Base-by-base conservation (phyloP, 2,113 vertebrate genomes). In the Cinclus mexicanus region DNA sequence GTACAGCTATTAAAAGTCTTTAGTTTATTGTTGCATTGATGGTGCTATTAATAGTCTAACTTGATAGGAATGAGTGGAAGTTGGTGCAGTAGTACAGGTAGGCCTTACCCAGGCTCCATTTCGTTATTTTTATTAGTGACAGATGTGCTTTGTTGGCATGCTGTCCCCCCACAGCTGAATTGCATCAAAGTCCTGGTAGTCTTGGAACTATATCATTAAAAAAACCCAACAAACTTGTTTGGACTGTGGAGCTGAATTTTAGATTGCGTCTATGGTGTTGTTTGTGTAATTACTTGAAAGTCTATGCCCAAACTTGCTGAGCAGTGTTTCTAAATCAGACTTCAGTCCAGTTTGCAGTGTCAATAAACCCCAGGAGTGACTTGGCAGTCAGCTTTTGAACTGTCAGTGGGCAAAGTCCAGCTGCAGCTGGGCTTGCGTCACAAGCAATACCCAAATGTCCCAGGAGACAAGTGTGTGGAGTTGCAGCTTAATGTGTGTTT, bases 41-140 rank as follows among this genome's bases (percentile, higher is more conserved):
- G 69, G 49, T 75, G 61, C 70, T 94, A 63, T 95, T 95, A 91
- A 94, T 76, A 90, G 85, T 24, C 47, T 69, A 46, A 64, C 50
- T 83, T 63, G 56, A 52, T 82, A 83, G 67, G 82, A 93, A 85
- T 78, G 94, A 93, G 83, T 94, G 77, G 70, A 94, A 89, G 90
- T 83, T 83, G 65, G 29, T 91, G 85, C 77, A 91, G 60, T 91
- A 93, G 83, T 91, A 69, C 67, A 83, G 85, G 87, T 60, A 79
- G 64, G 63, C 93, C 81, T 85, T 94, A 70, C 77, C n/a, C 90
- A 72, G 94, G 83, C 79, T 87, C 93, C 78, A 89, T 94, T 95
- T 96, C 91, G 92, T 91, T 95, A 55, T 75, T 92, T 95, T 92
- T 92, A 91, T 95, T 94, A 87, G 92, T 91, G 93, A 53, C 93